phyloP scores from a whole-genome alignment of 2,888 invertebrate genomes.

The Pseudococcus longispinus region DNA sequence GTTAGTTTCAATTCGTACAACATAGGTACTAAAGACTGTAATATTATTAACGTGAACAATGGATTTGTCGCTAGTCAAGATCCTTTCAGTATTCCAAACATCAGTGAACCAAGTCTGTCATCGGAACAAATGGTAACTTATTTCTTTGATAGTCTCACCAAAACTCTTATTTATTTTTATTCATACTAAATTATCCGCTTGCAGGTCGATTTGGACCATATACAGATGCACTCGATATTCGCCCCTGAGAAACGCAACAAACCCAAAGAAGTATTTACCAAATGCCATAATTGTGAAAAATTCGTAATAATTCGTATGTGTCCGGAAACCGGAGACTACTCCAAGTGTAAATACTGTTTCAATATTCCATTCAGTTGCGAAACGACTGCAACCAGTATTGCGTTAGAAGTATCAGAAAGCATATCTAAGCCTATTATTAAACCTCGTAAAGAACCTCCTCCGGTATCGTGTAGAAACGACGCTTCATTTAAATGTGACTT shows the following conservation, averaged over 20 bases:
- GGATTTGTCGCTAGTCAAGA: background rate
- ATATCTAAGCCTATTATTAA: background rate
- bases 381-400: background rate
- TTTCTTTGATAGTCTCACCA: background rate
- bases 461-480: background rate
- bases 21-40: background rate
- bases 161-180: background rate
- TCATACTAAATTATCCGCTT: background rate
- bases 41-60: background rate
- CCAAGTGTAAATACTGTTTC: constrained; percentile 45
- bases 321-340: constrained; percentile 45
- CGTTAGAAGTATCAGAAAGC: background rate
- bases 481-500: constrained; percentile 47
- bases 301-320: constrained; percentile 50
- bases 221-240: background rate
- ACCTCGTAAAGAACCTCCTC: background rate
- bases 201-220: background rate
- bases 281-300: constrained; percentile 46
- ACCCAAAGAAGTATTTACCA: constrained; percentile 45
- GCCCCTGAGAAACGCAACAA: constrained; percentile 44
- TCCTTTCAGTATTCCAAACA: background rate
- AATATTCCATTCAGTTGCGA: constrained; percentile 39
- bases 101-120: background rate
- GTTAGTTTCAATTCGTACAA: background rate
- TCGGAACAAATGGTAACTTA: background rate